A percentile compares a stretch with the other conserved stretches of the same genome.
Evolutionary conservation across 2,797 vertebrate species (phyloP).

Genomic region (Orientallactaga sibirica): DNA sequence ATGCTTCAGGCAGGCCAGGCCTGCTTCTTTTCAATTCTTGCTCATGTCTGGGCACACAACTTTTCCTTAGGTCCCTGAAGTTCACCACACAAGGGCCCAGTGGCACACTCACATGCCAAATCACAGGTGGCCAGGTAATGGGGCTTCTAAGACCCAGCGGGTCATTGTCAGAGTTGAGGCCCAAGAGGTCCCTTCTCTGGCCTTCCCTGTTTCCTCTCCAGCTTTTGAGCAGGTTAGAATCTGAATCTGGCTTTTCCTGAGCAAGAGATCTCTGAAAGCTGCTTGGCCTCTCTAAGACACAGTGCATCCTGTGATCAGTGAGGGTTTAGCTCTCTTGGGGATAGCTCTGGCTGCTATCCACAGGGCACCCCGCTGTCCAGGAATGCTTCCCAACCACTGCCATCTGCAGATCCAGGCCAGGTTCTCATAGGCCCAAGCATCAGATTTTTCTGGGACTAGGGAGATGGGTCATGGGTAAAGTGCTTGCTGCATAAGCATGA

Average conservation of each 20-base stretch:
- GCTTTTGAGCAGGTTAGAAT: not conserved
- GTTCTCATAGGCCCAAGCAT: not conserved
- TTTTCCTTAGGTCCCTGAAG: not conserved
- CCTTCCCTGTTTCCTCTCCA: not conserved
- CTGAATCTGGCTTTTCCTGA: not conserved
- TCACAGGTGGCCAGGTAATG: not conserved
- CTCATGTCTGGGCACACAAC: not conserved
- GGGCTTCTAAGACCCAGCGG: not conserved
- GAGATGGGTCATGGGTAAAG: no score
- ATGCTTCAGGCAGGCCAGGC: not conserved
- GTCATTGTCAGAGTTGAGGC: not conserved
- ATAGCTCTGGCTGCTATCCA: not conserved
- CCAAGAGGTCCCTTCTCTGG: not conserved
- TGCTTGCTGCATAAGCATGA: no score
- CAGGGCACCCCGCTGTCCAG: no score
- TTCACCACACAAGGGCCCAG: not conserved
- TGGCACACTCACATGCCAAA: not conserved
- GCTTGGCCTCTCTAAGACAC: not conserved
- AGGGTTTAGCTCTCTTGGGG: not conserved
- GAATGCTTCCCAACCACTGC: not conserved
- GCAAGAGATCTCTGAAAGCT: not conserved
- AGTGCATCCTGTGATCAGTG: not conserved
- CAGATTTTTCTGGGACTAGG: no score
- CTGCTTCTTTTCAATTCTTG: not conserved
- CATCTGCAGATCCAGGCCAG: not conserved